Evolutionary conservation across 2,888 invertebrate species (phyloP).

Genomic region (Pseudanteris insignis): DNA sequence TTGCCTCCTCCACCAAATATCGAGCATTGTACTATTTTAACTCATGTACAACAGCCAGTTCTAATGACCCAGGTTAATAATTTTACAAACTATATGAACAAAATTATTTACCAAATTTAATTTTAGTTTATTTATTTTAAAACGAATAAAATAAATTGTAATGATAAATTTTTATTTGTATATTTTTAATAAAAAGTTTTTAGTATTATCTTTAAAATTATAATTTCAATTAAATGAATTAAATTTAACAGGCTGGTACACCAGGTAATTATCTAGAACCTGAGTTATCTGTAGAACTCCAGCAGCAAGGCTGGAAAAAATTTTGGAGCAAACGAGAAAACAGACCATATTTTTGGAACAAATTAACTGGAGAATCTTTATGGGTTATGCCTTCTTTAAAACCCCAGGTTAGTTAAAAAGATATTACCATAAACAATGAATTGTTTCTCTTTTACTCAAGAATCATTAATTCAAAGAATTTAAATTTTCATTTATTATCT

Average conservation of each 20-base stretch:
- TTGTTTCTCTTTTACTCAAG: background rate
- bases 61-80: conserved; percentile 54
- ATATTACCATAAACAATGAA: no score
- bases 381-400: conserved; percentile 94
- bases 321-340: conserved; percentile 97
- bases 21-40: conserved; percentile 57
- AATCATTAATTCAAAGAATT: no score
- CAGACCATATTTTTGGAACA: conserved; percentile 96
- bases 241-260: conserved; percentile 46
- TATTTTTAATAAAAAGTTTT: no score
- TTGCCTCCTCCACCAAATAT: conserved; percentile 58
- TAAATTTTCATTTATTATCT: conserved; percentile 3
- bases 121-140: no score
- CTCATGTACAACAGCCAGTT: conserved; percentile 62
- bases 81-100: background rate
- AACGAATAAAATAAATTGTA: no score
- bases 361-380: conserved; percentile 92
- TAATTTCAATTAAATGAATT: no score
- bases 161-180: no score
- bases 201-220: no score
- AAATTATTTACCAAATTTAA: no score
- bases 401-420: conserved; percentile 73
- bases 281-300: conserved; percentile 74
- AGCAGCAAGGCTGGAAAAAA: conserved; percentile 93
- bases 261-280: conserved; percentile 62